phyloP scores from a whole-genome alignment of 2,888 invertebrate genomes.

The Chrysolina americana region DNA sequence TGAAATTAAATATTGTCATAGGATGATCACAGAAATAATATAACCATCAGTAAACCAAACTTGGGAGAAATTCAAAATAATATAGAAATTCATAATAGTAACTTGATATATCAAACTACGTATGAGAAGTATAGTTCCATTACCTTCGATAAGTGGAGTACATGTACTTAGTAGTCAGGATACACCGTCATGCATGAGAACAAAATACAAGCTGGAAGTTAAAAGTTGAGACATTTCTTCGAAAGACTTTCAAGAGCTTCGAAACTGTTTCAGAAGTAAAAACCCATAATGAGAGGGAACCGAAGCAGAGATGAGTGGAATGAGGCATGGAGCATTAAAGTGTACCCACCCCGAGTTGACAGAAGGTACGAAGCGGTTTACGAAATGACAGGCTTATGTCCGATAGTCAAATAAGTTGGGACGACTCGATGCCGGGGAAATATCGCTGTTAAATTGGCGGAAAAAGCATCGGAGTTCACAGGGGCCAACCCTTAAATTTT shows the following conservation, averaged over 20 bases:
- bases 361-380: slow-evolving; percentile 54
- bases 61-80: too few relatives aligned
- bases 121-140: too few relatives aligned
- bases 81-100: too few relatives aligned
- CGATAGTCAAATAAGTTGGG: slow-evolving; percentile 63
- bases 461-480: slow-evolving; percentile 54
- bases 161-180: too few relatives aligned
- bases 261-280: slow-evolving; percentile 47
- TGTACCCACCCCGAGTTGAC: slow-evolving; percentile 47
- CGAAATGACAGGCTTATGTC: slow-evolving; percentile 65
- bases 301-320: slow-evolving; percentile 40
- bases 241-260: neutral
- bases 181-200: too few relatives aligned
- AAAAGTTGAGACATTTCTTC: neutral
- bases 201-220: too few relatives aligned
- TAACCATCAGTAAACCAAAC: too few relatives aligned
- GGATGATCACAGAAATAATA: too few relatives aligned
- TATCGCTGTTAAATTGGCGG: slow-evolving; percentile 68
- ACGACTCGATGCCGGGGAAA: slow-evolving; percentile 60
- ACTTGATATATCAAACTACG: too few relatives aligned
- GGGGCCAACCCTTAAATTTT: slow-evolving; percentile 31
- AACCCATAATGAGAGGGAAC: slow-evolving; percentile 50
- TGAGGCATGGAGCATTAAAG: slow-evolving; percentile 53
- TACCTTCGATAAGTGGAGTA: too few relatives aligned
- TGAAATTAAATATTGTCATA: too few relatives aligned